Conservation (phyloP, 2,888 invertebrate species). For the Pseudococcus viburni region DNA sequence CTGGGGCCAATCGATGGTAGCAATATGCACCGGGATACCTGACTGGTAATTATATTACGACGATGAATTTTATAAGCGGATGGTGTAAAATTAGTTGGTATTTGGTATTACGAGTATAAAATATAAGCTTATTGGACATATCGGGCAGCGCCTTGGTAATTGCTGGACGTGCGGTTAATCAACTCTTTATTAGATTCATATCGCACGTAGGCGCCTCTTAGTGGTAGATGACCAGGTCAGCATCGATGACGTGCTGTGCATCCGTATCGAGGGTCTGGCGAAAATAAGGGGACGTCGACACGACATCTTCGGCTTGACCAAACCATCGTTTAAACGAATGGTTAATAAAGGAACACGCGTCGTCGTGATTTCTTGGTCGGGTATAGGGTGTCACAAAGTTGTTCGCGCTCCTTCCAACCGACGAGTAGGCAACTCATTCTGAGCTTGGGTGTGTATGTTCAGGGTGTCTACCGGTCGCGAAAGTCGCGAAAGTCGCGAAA, state of each 20-base stretch:
- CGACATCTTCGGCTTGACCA: background rate
- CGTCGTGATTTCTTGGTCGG: background rate
- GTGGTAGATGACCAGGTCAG: background rate
- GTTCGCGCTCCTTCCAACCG: too few relatives aligned
- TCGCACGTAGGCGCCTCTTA: background rate
- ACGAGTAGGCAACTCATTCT: too few relatives aligned
- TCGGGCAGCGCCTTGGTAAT: background rate
- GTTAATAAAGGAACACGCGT: background rate
- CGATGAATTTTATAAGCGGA: too few relatives aligned
- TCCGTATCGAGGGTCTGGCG: too few relatives aligned
- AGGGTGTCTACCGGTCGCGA: too few relatives aligned
- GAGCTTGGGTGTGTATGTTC: too few relatives aligned
- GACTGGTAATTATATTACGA: too few relatives aligned
- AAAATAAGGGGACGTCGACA: background rate
- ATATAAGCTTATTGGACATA: background rate
- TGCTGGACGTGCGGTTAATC: background rate
- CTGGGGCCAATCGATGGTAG: background rate
- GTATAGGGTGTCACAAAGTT: background rate
- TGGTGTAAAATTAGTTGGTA: too few relatives aligned
- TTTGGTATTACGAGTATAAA: too few relatives aligned
- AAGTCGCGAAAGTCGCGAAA: too few relatives aligned
- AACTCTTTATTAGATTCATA: background rate
- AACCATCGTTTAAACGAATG: background rate
- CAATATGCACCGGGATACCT: background rate
- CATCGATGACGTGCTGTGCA: background rate